Percentiles rank a stretch among this genome's conserved stretches.
These are phyloP conservation scores for Chrysocyon brachyurus DNA, from an alignment of 2,797 vertebrate species.

Conservation along the genomic window DNA sequence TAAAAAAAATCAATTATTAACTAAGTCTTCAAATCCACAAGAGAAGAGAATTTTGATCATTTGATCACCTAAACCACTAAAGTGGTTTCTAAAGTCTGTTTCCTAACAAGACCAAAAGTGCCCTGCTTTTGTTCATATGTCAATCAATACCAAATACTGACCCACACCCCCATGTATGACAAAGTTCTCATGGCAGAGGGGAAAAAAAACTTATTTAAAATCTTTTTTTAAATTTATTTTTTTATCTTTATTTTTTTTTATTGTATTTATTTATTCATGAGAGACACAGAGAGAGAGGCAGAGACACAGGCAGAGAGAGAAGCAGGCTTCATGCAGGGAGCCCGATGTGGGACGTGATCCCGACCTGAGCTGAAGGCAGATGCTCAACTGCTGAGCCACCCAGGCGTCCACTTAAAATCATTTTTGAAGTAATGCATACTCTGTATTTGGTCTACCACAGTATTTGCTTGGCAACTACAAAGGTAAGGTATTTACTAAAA, in stretches of 20 bases:
- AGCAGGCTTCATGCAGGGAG: too few relatives aligned
- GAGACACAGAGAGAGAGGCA: too few relatives aligned
- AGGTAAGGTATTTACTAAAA: not conserved
- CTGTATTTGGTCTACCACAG: not conserved
- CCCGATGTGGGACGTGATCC: too few relatives aligned
- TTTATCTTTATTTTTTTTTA: too few relatives aligned
- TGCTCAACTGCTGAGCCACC: too few relatives aligned
- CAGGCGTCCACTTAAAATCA: not conserved
- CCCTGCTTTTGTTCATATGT: not conserved
- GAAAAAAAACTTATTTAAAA: constrained; percentile 5
- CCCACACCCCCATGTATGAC: not conserved
- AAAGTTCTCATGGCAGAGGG: not conserved
- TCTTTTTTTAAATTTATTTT: too few relatives aligned
- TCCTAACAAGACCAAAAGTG: not conserved
- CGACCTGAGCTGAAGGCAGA: too few relatives aligned
- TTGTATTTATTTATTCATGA: too few relatives aligned
- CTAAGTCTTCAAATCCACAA: constrained; percentile 15
- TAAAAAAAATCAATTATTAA: not conserved
- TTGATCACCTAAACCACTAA: not conserved
- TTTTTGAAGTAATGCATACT: constrained; percentile 35
- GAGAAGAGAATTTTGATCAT: not conserved
- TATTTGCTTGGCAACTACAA: not conserved
- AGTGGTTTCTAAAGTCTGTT: not conserved
- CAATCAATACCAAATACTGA: not conserved
- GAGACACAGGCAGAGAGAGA: too few relatives aligned